Base-by-base conservation (phyloP, 2,113 vertebrate genomes). In the Ardeotis arabs region DNA sequence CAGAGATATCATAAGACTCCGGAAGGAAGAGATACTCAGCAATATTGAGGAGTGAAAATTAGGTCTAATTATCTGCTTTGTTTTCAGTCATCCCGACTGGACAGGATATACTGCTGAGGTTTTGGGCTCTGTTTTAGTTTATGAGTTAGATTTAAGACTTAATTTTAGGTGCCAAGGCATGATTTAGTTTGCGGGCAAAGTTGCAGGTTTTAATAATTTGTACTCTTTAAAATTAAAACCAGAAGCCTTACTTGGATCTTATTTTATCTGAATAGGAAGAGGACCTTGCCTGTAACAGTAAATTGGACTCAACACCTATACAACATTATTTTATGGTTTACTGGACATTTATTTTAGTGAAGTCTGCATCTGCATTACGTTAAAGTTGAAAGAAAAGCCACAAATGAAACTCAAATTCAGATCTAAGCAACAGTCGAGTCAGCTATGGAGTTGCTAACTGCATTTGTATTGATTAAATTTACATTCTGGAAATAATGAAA, bases 381-480 rank as follows among this genome's bases (percentile, higher is more conserved):
- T 97, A 97, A 94, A 96, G 62, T 90, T 90, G 90, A 96, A 94
- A 90, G 55, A 67, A 97, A 96, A 97, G 91, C 84, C 88, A 74
- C 90, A 96, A 94, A 91, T 89, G 81, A 97, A 97, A 96, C 96
- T 94, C 88, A 95, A 93, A 98, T 91, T 96, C 87, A 93, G 70
- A 90, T 64, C 14, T 41, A 96, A 96, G 72, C 93, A 97, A 95
- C 69, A 96, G 84, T 90, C 23, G 3, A 96, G 66, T 90, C 93
- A 92, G 90, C 85, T 92, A 74, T 55, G 89, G 80, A 97, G 93
- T 85, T 95, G 55, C 77, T 97, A 98, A 98, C 93, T 96, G 68
- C 73, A 96, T 97, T 97, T 97, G 53, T 96, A 98, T 98, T 97
- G 97, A 98, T 97, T 97, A 89, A 80, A 90, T 96, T 88, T 96